Evolutionary conservation across 2,113 vertebrate species (phyloP), one percentile per base, ranked within the genome.

Genomic region (Camelus dromedarius): DNA sequence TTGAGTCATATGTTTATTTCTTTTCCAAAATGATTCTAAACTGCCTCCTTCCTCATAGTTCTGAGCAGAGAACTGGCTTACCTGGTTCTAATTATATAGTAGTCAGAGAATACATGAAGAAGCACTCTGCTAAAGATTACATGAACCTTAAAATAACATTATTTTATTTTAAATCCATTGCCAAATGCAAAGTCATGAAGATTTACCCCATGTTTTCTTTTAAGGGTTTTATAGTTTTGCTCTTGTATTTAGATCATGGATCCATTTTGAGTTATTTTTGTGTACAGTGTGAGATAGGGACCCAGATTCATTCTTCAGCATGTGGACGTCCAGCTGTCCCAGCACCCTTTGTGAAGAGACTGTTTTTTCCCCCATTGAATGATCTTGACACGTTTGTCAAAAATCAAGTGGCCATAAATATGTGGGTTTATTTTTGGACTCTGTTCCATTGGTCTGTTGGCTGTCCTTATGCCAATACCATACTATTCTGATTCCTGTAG

Each of bases 61-160:
- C 66, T 76, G 64, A 50, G 58, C 38, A 46, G 42, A 92, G 72
- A 94, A 93, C 79, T 89, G 88, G 66, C 52, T 95, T 76, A 66
- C 79, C 84, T 81, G 58, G 79, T 62, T 89, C 8, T 64, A 64
- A 72, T 30, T 58, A 87, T 56, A 54, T 50, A 77, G 82, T 52
- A 70, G 69, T 91, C 64, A 75, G 70, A 64, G 32, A 67, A 94
- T 42, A 84, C 9, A n/a, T 56, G n/a, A 28, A 81, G 73, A 85
- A 48, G 18, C 30, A 56, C 16, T 60, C 5, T 48, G 38, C 35
- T 83, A 58, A 95, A 88, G 54, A 76, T n/a, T 76, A 35, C 6
- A 15, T 24, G 76, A 82, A 93, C 12, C 14, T 38, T 62, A 56
- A 83, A 76, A 76, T 75, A 83, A 76, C 28, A 38, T 62, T 32